Percentiles rank a stretch among this genome's conserved stretches.
Evolutionary conservation across 1,140 invertebrate genomes (phyloP).

Genomic region (Lasaia peninsularis): DNA sequence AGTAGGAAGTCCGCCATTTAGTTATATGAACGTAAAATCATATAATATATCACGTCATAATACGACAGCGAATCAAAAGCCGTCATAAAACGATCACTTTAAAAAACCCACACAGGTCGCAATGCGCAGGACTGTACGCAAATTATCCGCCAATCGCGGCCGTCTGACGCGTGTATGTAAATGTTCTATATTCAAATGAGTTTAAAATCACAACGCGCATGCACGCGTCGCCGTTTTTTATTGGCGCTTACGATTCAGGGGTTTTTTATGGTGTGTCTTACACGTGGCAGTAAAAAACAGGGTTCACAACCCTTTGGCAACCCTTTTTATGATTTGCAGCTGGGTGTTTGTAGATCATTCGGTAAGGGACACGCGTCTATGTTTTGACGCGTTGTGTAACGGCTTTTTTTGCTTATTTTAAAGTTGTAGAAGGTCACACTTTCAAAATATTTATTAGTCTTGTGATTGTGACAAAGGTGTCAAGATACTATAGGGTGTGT

Average conservation of each 20-base stretch:
- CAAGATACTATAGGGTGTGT: too few relatives aligned
- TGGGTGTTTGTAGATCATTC: slow-evolving; percentile 47
- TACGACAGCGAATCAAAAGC: slow-evolving; percentile 51
- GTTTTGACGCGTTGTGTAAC: slow-evolving; percentile 40
- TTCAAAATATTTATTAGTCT: not conserved
- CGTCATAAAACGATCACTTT: slow-evolving; percentile 40
- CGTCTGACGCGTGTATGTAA: slow-evolving; percentile 48
- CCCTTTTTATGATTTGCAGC: slow-evolving; percentile 62
- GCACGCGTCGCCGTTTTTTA: slow-evolving; percentile 59
- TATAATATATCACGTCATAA: too few relatives aligned
- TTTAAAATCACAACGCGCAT: slow-evolving; percentile 72
- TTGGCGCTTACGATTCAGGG: slow-evolving; percentile 56
- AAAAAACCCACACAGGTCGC: slow-evolving; percentile 27
- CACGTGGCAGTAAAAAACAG: slow-evolving; percentile 28
- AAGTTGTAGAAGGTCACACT: not conserved
- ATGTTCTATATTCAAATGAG: slow-evolving; percentile 71
- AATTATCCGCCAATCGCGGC: slow-evolving; percentile 50
- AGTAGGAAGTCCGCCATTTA: too few relatives aligned
- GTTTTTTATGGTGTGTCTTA: slow-evolving; percentile 31
- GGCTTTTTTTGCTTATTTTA: slow-evolving; percentile 7
- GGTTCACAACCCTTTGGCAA: slow-evolving; percentile 36
- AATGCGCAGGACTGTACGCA: slow-evolving; percentile 54
- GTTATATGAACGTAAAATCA: too few relatives aligned
- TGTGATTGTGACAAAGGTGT: too few relatives aligned
- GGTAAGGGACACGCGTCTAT: slow-evolving; percentile 40